Evolutionary conservation across 2,797 vertebrate species (phyloP), one percentile per base, ranked within the genome.

Genomic region (Rhinoraja longicauda): DNA sequence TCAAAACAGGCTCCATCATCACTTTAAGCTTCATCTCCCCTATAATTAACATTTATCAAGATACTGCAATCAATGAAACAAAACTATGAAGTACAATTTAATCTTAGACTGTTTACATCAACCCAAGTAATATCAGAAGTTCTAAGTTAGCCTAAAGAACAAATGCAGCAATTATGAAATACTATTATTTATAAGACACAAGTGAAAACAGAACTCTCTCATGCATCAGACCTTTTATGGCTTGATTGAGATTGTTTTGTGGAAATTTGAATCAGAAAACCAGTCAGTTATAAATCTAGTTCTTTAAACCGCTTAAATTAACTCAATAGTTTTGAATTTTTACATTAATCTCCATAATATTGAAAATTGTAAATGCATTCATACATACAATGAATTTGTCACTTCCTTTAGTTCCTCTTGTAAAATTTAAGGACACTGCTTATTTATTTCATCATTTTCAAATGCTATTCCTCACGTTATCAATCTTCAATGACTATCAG

Each of bases 101-200:
- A 84, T 59, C 45, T 84, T 84, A 84, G 81, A 57, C 29, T 84
- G 57, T 36, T 90, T 32, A 90, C 86, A 90, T 90, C n/a, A 70
- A 90, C 86, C 86, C 32, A 67, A 39, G 64, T 10, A 90, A 82
- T 12, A 84, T 59, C 12, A 53, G 8, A 84, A 84, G 24, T 84
- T 15, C 21, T 90, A 39, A 70, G 36, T 90, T 67, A 90, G n/a
- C 7, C 86, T 67, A 70, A 67, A 70, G 86, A 90, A 36, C 17
- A 64, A 17, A 67, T 26, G n/a, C 70, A 32, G 86, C 86, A 70
- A 70, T 90, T 90, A 90, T 70, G 67, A 39, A 62, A 90, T 90
- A n/a, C 62, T 90, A 90, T 67, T 39, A 39, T 70, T n/a, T 36
- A 90, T 32, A 70, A 39, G n/a, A 90, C 67, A 21, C 17, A 67